A percentile compares a stretch with the other conserved stretches of the same genome.
These are phyloP conservation scores for Standfussiana lucernea DNA, from an alignment of 2,888 invertebrate genomes.

Conservation along the genomic window DNA sequence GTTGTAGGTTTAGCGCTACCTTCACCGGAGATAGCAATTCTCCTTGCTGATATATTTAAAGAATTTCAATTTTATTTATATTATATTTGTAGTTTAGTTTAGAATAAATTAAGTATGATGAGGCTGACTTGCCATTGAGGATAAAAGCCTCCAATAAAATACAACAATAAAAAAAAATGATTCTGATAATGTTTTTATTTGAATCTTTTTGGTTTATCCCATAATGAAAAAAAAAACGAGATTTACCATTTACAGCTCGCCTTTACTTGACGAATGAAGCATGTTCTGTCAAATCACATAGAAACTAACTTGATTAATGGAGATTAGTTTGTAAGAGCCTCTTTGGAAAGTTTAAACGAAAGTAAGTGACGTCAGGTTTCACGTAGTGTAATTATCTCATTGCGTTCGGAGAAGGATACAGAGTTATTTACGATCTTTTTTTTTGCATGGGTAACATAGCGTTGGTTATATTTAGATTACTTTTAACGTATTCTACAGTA, in stretches of 20 bases:
- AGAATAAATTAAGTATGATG: too few relatives aligned
- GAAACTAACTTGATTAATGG: conserved; percentile 50
- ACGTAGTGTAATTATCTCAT: conserved; percentile 38
- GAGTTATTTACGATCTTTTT: not conserved
- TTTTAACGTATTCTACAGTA: too few relatives aligned
- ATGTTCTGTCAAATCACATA: conserved; percentile 21
- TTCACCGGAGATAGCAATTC: too few relatives aligned
- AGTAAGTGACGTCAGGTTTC: conserved; percentile 38
- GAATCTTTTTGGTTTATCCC: not conserved
- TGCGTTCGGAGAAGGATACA: conserved; percentile 33
- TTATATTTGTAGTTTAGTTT: too few relatives aligned
- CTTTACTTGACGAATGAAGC: conserved; percentile 10
- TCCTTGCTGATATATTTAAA: too few relatives aligned
- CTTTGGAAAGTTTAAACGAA: conserved; percentile 57
- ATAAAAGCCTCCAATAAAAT: too few relatives aligned
- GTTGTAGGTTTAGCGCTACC: too few relatives aligned
- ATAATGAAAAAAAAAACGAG: not conserved
- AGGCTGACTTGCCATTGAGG: too few relatives aligned
- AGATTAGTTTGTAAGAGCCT: conserved; percentile 41
- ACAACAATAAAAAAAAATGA: too few relatives aligned
- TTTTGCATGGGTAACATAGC: not conserved
- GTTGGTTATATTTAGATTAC: not conserved
- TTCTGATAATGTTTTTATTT: not conserved
- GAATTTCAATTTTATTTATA: too few relatives aligned
- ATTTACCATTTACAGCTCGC: not conserved